Conservation (phyloP, 2,113 vertebrate genomes). For the Carollia perspicillata region DNA sequence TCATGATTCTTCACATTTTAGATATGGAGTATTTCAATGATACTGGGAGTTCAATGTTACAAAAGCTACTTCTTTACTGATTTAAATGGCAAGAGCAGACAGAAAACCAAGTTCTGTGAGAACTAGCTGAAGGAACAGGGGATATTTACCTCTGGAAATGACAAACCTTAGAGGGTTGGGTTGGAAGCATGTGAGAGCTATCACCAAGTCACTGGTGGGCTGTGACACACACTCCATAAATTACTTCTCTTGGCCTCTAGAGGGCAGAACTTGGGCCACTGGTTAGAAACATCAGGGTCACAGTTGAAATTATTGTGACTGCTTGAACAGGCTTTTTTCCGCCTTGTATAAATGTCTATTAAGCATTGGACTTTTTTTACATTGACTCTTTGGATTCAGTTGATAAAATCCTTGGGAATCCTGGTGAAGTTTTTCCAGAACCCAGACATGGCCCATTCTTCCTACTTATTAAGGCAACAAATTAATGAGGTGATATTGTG, state of each 20-base stretch:
- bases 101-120: not conserved
- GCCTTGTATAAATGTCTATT: not conserved
- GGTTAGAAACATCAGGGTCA: not conserved
- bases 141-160: not conserved
- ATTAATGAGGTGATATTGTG: constrained; percentile 43
- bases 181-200: not conserved
- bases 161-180: not conserved
- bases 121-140: not conserved
- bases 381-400: not conserved
- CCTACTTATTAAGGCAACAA: not conserved
- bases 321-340: not conserved
- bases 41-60: not conserved
- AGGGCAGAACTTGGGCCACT: not conserved
- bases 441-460: not conserved
- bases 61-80: constrained; percentile 9
- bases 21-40: not conserved
- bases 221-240: not conserved
- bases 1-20: not conserved
- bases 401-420: not conserved
- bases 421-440: not conserved
- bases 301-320: not conserved
- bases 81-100: not conserved
- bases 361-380: constrained; percentile 3
- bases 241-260: not conserved
- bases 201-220: not conserved